These are phyloP conservation scores for Erpetoichthys calabaricus DNA, from an alignment of 2,797 vertebrate genomes.

Conservation along the genomic window DNA sequence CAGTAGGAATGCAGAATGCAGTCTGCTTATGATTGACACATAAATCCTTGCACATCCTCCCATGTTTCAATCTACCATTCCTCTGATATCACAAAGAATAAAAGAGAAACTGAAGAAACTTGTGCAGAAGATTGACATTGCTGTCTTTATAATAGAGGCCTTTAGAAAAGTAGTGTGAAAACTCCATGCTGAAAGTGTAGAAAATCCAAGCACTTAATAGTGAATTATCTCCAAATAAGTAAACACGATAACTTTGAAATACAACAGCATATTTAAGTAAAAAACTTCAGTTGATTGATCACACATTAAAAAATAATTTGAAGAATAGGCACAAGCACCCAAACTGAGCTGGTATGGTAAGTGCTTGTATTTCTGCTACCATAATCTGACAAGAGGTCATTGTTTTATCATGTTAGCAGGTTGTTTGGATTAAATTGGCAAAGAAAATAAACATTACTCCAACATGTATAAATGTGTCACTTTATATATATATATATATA, in stretches of 20 bases:
- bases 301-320: constrained; percentile 30
- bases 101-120: too few relatives aligned
- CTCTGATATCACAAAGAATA: too few relatives aligned
- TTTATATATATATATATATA: too few relatives aligned
- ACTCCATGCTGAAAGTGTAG: constrained; percentile 6
- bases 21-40: too few relatives aligned
- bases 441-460: too few relatives aligned
- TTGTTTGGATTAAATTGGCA: too few relatives aligned
- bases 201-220: constrained; percentile 15
- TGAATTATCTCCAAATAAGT: constrained; percentile 21
- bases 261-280: constrained; percentile 39
- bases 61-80: too few relatives aligned
- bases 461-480: too few relatives aligned
- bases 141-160: constrained; percentile 7
- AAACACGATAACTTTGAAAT: constrained; percentile 22
- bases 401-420: too few relatives aligned
- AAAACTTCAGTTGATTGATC: constrained; percentile 33
- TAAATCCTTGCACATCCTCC: too few relatives aligned
- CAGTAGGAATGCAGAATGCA: constrained; percentile 25
- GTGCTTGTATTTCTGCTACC: too few relatives aligned
- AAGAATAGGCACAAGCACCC: constrained; percentile 51
- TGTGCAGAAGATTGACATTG: not conserved
- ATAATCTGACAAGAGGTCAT: too few relatives aligned
- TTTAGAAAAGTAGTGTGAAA: constrained; percentile 7
- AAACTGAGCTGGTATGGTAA: constrained; percentile 33